Conservation (phyloP, 1,140 invertebrate genomes). For the Hestina assimilis region DNA sequence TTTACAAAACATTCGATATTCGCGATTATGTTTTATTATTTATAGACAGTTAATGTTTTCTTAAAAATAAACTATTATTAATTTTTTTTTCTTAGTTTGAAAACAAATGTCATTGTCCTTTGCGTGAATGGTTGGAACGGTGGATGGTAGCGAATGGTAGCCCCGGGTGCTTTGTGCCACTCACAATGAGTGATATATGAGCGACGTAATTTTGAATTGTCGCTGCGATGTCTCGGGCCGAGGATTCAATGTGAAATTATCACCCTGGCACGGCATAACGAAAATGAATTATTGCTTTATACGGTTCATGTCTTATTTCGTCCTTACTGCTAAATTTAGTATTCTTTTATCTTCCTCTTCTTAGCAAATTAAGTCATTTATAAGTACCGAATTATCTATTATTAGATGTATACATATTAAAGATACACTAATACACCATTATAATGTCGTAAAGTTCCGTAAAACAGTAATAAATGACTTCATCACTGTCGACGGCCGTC, state of each 20-base stretch:
- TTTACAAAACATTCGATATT: slow-evolving; percentile 40
- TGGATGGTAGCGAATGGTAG: slow-evolving; percentile 66
- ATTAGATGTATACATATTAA: slow-evolving; percentile 6
- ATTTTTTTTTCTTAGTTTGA: slow-evolving; percentile 62
- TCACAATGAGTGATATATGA: slow-evolving; percentile 76
- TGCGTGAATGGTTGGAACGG: slow-evolving; percentile 58
- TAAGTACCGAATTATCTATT: too few species aligned
- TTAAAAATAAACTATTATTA: slow-evolving; percentile 63
- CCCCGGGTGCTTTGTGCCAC: slow-evolving; percentile 60
- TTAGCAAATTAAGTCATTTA: neutral
- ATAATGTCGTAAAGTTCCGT: slow-evolving; percentile 55
- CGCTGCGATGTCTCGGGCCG: slow-evolving; percentile 46
- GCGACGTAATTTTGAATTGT: slow-evolving; percentile 72
- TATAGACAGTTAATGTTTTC: slow-evolving; percentile 41
- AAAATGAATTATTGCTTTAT: slow-evolving; percentile 75
- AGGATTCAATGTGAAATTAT: slow-evolving; percentile 70
- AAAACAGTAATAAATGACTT: slow-evolving; percentile 63
- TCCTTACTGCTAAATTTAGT: slow-evolving; percentile 43
- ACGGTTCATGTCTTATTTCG: slow-evolving; percentile 43
- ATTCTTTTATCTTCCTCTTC: slow-evolving; percentile 27
- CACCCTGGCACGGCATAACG: slow-evolving; percentile 72
- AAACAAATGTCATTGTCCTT: slow-evolving; percentile 73
- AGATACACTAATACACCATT: slow-evolving; percentile 13
- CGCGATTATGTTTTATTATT: slow-evolving; percentile 45
- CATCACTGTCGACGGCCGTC: slow-evolving; percentile 39